phyloP scores from a whole-genome alignment of 2,113 vertebrate genomes.

The Notothenia coriiceps region DNA sequence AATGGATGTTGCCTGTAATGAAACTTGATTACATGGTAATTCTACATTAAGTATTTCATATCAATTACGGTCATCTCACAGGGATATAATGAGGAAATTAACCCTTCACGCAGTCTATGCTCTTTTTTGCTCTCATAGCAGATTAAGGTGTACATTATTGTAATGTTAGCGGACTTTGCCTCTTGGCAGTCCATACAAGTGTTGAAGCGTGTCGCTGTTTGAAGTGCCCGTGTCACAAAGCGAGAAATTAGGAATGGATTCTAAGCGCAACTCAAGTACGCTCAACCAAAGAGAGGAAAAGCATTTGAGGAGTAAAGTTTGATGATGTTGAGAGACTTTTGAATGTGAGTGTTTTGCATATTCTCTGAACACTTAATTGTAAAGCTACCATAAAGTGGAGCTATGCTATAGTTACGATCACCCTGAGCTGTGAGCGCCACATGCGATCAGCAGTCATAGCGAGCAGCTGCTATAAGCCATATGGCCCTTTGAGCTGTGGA shows the following conservation, averaged over 20 bases:
- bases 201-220: constrained; percentile 13
- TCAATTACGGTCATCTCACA: constrained; percentile 7
- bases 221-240: constrained; percentile 16
- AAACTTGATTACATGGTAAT: constrained; percentile 24
- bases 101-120: not conserved
- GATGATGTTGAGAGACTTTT: constrained; percentile 35
- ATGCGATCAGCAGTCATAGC: constrained; percentile 62
- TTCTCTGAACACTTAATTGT: constrained; percentile 56
- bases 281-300: constrained; percentile 9
- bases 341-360: constrained; percentile 58
- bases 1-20: constrained; percentile 35
- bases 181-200: not conserved
- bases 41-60: constrained; percentile 17
- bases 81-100: not conserved
- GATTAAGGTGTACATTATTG: constrained; percentile 5
- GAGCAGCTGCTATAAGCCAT: constrained; percentile 79
- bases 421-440: constrained; percentile 67
- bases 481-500: constrained; percentile 73
- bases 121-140: not conserved
- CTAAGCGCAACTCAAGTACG: constrained; percentile 1
- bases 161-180: not conserved
- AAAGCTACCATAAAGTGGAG: constrained; percentile 60
- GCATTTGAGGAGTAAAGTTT: constrained; percentile 28
- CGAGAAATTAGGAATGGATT: not conserved
- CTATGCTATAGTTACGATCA: constrained; percentile 56